Evolutionary conservation across 2,888 invertebrate genomes (phyloP), one percentile per base, ranked within the genome.

Genomic region (Lamellibrachia columna): DNA sequence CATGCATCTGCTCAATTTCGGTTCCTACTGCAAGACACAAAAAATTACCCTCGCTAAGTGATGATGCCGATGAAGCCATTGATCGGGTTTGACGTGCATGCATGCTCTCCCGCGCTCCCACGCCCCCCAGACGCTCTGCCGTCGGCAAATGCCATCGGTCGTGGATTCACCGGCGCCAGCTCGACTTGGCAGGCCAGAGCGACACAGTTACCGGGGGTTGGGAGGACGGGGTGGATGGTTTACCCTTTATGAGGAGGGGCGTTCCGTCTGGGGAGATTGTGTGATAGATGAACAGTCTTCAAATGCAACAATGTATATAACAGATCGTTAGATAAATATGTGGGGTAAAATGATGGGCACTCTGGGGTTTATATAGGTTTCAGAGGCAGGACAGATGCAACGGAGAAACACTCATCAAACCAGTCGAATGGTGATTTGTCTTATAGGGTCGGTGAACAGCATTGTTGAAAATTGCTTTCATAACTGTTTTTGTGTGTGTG

Each of bases 1-100:
- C 91, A 53, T 91, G 91, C 91, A 91, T 91, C 91, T 91, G 75
- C 75, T 75, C 75, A 75, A 75, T 75, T 75, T 75, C 75, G 75
- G 75, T 75, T 75, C 75, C 75, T 75, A 75, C 75, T 75, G 75
- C 75, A 75, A 75, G 15, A n/a, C 75, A 75, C 75, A 75, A 75
- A 75, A 40, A 75, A 75, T 75, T 75, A 75, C 75, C 75, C 75
- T 75, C 75, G 75, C 75, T 75, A 75, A 75, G 75, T 75, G 75
- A 75, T 75, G 75, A 75, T 75, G 75, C 75, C n/a, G 75, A 75
- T 75, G 75, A 75, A 75, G 75, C 4, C 15, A 22, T 75, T 75
- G 75, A n/a, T 75, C 75, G 75, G 15, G 75, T 15, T 15, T 75
- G 1, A n/a, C 3, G n/a, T 75, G 75, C 75, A 75, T 15, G 75